Evolutionary conservation across 2,888 invertebrate genomes (phyloP).

Genomic region (Microdon myrmicae): DNA sequence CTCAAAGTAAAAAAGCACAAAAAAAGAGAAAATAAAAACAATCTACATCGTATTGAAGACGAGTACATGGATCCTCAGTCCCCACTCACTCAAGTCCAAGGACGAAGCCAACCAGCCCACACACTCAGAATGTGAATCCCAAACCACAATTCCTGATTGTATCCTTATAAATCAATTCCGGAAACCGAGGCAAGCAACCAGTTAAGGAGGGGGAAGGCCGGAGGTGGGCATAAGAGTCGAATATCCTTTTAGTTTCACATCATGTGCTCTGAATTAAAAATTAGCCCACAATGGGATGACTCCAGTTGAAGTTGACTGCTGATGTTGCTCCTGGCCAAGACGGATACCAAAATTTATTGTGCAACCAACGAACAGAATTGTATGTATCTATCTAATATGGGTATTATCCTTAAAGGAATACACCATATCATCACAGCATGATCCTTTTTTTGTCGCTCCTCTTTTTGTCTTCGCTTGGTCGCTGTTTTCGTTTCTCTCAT

Average conservation of each 20-base stretch:
- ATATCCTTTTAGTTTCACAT: constrained; percentile 52
- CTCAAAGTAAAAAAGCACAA: too few species aligned
- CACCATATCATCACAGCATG: constrained; percentile 30
- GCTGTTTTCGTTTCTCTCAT: background rate
- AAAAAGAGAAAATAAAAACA: constrained; percentile 9
- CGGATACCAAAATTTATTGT: constrained; percentile 49
- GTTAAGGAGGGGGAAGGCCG: constrained; percentile 2
- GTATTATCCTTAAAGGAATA: constrained; percentile 41
- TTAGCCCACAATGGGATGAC: constrained; percentile 47
- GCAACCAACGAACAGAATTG: constrained; percentile 37
- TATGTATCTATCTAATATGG: constrained; percentile 20
- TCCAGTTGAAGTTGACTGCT: constrained; percentile 31
- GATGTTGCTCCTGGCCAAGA: constrained; percentile 30
- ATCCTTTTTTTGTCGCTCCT: too few species aligned
- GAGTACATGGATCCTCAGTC: too few species aligned
- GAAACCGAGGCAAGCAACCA: too few species aligned
- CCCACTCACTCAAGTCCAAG: constrained; percentile 12
- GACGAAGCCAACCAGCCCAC: too few species aligned
- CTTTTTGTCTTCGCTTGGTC: too few species aligned
- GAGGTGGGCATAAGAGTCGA: constrained; percentile 17
- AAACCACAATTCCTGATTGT: constrained; percentile 48
- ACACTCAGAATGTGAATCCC: constrained; percentile 28
- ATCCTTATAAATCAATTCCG: constrained; percentile 53
- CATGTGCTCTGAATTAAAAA: constrained; percentile 53
- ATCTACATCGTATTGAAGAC: constrained; percentile 24